Evolutionary conservation across 1,140 invertebrate genomes (phyloP), one percentile per base, ranked within the genome.

Genomic region (Drosophila quadrilineata): DNA sequence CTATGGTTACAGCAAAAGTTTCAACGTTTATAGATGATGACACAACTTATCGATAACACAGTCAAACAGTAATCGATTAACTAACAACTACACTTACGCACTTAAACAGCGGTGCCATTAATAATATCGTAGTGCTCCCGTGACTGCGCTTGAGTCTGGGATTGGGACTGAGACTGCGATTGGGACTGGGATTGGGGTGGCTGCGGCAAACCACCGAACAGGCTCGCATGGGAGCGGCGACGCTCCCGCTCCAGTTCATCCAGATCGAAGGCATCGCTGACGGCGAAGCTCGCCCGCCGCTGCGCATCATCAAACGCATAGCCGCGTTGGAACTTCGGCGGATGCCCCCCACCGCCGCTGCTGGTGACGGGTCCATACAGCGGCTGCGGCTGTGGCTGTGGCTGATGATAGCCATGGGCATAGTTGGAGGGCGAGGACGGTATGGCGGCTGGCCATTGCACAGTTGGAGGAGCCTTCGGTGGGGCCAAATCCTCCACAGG

Each of bases 381-480:
- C 3, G 71, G 41, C 36, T 86, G 77, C 12, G 66, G 69, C 12
- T 46, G 54, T 4, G 45, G 58, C n/a, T n/a, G 12, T 64, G 66
- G 22, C 45, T 54, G 59, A 5, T 53, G 60, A 10, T 68, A 70
- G 14, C 50, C 59, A 36, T 66, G 65, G 8, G 63, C 57, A 19
- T 82, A 89, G 14, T 82, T 75, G 1, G 86, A 86, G 0, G 89
- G 89, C 6, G 88, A 90, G 1, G 87, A 80, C 0, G 89, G 88
- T 52, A 90, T 90, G 0, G 84, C 86, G 3, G 68, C 43, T 33
- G 89, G 89, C 89, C 89, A 90, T 17, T 89, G 88, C 12, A 89
- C 70, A 6, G 66, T 17, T 1, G 38, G 12, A 0, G 26, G 43
- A 10, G 36, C 19, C 16, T 43, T 29, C 38, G 10, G 28, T 56